Evolutionary conservation across 2,888 invertebrate genomes (phyloP).

Genomic region (Pollenia labialis): DNA sequence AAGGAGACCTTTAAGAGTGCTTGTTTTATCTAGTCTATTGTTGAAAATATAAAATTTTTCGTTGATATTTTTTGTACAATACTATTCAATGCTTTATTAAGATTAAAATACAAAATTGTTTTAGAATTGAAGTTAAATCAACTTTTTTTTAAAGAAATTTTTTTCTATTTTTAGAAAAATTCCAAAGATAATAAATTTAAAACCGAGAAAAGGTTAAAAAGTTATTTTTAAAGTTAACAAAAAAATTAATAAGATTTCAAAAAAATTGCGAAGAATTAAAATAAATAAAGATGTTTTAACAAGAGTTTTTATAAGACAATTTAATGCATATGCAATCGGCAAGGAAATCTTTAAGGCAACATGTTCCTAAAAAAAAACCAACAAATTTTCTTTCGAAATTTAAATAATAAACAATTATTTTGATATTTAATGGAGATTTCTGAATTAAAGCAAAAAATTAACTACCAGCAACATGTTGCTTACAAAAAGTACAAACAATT

Average conservation of each 20-base stretch:
- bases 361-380: too few species aligned
- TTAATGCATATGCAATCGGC: too few species aligned
- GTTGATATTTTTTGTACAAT: not conserved
- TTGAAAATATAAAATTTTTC: slow-evolving; percentile 37
- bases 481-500: not conserved
- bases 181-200: slow-evolving; percentile 3
- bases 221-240: not conserved
- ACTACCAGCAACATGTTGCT: not conserved
- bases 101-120: slow-evolving; percentile 35
- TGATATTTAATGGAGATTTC: too few species aligned
- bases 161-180: not conserved
- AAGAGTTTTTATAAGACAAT: too few species aligned
- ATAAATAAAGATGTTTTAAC: too few species aligned
- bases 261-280: not conserved
- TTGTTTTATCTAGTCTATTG: slow-evolving; percentile 38
- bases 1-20: slow-evolving; percentile 11
- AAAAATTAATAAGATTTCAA: not conserved
- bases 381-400: too few species aligned
- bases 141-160: not conserved
- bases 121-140: slow-evolving; percentile 43
- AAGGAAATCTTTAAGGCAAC: too few species aligned
- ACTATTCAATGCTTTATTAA: slow-evolving; percentile 9
- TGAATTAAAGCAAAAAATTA: not conserved
- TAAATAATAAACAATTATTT: too few species aligned
- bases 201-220: not conserved